Evolutionary conservation across 1,140 invertebrate genomes (phyloP).

Genomic region (Centruroides vittatus): DNA sequence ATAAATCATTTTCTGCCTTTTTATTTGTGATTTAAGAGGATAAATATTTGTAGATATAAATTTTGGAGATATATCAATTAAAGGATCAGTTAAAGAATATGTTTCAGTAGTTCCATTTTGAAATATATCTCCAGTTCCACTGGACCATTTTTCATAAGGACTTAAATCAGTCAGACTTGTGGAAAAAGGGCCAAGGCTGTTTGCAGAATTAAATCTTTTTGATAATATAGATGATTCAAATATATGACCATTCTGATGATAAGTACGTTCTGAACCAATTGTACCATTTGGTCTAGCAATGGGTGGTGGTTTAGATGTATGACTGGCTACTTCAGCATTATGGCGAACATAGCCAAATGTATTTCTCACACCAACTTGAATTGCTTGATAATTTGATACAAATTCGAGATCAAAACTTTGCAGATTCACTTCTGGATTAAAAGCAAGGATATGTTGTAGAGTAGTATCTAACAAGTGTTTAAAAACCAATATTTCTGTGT

Average conservation of each 20-base stretch:
- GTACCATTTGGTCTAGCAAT: constrained; percentile 60
- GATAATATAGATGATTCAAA: constrained; percentile 63
- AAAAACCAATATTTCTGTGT: constrained; percentile 81
- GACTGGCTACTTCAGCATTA: constrained; percentile 35
- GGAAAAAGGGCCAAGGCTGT: constrained; percentile 56
- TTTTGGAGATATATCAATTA: constrained; percentile 44
- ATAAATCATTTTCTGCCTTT: constrained; percentile 99
- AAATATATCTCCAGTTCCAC: constrained; percentile 60
- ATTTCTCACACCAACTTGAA: constrained; percentile 76
- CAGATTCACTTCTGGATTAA: constrained; percentile 59
- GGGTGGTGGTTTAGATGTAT: constrained; percentile 39
- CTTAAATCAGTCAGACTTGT: constrained; percentile 22
- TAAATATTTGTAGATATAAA: constrained; percentile 64
- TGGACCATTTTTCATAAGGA: constrained; percentile 93
- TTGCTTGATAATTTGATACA: constrained; percentile 89
- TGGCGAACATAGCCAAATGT: constrained; percentile 89
- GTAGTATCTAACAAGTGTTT: constrained; percentile 86
- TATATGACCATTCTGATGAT: constrained; percentile 25
- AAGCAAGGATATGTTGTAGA: constrained; percentile 66
- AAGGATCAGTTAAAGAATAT: constrained; percentile 13
- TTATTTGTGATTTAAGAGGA: constrained; percentile 93
- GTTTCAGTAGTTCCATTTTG: constrained; percentile 39
- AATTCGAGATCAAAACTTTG: constrained; percentile 81
- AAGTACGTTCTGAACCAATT: constrained; percentile 11
- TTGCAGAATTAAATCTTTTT: constrained; percentile 62